Percentiles rank a stretch among this genome's conserved stretches.
phyloP scores from a whole-genome alignment of 2,888 invertebrate species.

The Caenorhabditis afra region DNA sequence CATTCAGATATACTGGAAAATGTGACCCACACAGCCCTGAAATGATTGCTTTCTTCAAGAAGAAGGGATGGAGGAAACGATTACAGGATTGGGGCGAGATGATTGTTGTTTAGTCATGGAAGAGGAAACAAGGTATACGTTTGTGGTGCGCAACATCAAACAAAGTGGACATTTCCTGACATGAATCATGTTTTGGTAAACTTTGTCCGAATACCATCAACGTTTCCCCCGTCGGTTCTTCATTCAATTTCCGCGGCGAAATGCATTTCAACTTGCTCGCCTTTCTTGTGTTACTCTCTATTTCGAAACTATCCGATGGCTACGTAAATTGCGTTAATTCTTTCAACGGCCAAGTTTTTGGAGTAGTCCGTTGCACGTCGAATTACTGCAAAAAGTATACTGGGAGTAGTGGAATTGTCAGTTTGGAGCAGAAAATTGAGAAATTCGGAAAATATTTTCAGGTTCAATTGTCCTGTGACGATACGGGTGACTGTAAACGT shows the following conservation, averaged over 20 bases:
- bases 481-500: constrained; percentile 62
- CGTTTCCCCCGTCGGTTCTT: background rate
- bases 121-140: constrained; percentile 26
- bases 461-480: constrained; percentile 60
- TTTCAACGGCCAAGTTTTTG: constrained; percentile 25
- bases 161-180: background rate
- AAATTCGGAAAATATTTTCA: constrained; percentile 17
- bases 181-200: constrained; percentile 55
- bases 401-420: constrained; percentile 52
- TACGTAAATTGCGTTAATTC: constrained; percentile 56
- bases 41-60: constrained; percentile 75
- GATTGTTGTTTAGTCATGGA: constrained; percentile 67
- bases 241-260: background rate
- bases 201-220: constrained; percentile 9
- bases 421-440: constrained; percentile 2
- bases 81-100: constrained; percentile 75
- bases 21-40: constrained; percentile 76
- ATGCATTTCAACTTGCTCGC: constrained; percentile 8
- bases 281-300: constrained; percentile 6
- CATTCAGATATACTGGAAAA: constrained; percentile 73
- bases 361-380: constrained; percentile 33
- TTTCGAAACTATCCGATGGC: background rate
- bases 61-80: constrained; percentile 70
- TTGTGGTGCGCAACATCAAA: constrained; percentile 14
- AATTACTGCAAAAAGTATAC: constrained; percentile 61